Percentiles rank a stretch among this genome's conserved stretches.
Evolutionary conservation across 2,113 vertebrate species (phyloP).

Genomic region (Erinaceus europaeus): DNA sequence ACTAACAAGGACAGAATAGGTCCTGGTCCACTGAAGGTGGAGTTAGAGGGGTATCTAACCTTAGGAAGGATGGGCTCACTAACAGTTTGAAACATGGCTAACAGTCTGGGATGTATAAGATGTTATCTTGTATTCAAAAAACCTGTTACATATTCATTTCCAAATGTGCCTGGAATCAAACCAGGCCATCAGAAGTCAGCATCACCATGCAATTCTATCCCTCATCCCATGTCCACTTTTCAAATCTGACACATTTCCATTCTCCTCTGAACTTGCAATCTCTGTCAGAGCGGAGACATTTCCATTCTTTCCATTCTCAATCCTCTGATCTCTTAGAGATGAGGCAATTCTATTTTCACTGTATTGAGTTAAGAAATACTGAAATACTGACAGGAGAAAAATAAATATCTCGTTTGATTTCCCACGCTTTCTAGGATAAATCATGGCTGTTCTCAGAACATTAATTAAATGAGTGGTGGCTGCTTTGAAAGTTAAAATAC

Average conservation of each 20-base stretch:
- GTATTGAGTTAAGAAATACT: conserved; percentile 63
- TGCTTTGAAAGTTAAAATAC: conserved; percentile 18
- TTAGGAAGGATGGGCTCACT: conserved; percentile 36
- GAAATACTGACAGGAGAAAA: conserved; percentile 68
- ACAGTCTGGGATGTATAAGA: conserved; percentile 56
- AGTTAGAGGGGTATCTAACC: conserved; percentile 34
- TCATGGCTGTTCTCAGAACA: conserved; percentile 12
- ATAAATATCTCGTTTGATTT: conserved; percentile 55
- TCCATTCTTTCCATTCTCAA: conserved; percentile 50
- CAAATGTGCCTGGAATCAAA: conserved; percentile 71
- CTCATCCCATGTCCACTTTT: conserved; percentile 41
- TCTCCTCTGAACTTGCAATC: conserved; percentile 59
- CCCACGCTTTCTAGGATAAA: conserved; percentile 29
- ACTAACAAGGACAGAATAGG: background rate
- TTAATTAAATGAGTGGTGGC: background rate
- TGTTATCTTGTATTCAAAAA: conserved; percentile 62
- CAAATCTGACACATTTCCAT: conserved; percentile 64
- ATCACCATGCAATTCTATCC: background rate
- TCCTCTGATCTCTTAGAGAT: conserved; percentile 35
- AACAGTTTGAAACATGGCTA: conserved; percentile 50
- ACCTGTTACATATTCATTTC: conserved; percentile 69
- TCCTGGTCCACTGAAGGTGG: conserved; percentile 25
- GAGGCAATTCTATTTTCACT: conserved; percentile 67
- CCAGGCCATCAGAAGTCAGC: conserved; percentile 56
- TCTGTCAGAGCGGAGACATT: conserved; percentile 42